Conservation (phyloP, 2,888 invertebrate genomes). For the Peribatodes rhomboidaria region DNA sequence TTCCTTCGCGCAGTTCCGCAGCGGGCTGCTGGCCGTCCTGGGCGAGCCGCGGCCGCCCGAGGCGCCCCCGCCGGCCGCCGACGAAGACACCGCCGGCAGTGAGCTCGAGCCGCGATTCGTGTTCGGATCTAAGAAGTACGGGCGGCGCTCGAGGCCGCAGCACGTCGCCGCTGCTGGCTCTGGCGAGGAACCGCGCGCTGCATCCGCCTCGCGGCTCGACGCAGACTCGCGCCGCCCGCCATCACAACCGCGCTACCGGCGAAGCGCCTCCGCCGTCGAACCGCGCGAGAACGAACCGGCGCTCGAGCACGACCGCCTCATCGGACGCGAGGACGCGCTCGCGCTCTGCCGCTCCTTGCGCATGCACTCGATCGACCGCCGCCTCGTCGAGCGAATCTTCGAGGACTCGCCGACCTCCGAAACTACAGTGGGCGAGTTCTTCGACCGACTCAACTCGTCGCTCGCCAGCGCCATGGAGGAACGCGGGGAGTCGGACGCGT, state of each 20-base stretch:
- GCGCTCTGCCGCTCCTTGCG: slow-evolving; percentile 72
- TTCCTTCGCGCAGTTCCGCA: slow-evolving; percentile 92
- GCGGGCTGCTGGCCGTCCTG: slow-evolving; percentile 90
- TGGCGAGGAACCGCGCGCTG: slow-evolving; percentile 63
- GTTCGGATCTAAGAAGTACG: slow-evolving; percentile 92
- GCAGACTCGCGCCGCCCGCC: slow-evolving; percentile 75
- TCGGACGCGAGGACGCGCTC: slow-evolving; percentile 70
- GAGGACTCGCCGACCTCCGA: slow-evolving; percentile 60
- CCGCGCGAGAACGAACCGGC: slow-evolving; percentile 46
- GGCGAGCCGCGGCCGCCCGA: slow-evolving; percentile 76
- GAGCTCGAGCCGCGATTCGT: slow-evolving; percentile 91
- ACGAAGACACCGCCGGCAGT: slow-evolving; percentile 88
- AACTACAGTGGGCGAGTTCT: slow-evolving; percentile 80
- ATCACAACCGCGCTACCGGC: slow-evolving; percentile 64
- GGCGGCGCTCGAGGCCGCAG: slow-evolving; percentile 89
- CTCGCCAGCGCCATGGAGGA: slow-evolving; percentile 68
- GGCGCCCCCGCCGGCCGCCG: slow-evolving; percentile 60
- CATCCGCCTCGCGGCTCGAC: slow-evolving; percentile 51
- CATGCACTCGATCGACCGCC: slow-evolving; percentile 72
- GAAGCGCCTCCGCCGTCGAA: slow-evolving; percentile 48
- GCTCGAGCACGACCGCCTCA: slow-evolving; percentile 71
- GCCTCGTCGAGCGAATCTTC: slow-evolving; percentile 71
- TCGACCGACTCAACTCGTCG: slow-evolving; percentile 71
- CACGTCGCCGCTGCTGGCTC: slow-evolving; percentile 55
- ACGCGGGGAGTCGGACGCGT: slow-evolving; percentile 44